A percentile compares a stretch with the other conserved stretches of the same genome.
These are phyloP conservation scores for Ostrea denselamellosa DNA, from an alignment of 1,140 invertebrate species.

Conservation along the genomic window DNA sequence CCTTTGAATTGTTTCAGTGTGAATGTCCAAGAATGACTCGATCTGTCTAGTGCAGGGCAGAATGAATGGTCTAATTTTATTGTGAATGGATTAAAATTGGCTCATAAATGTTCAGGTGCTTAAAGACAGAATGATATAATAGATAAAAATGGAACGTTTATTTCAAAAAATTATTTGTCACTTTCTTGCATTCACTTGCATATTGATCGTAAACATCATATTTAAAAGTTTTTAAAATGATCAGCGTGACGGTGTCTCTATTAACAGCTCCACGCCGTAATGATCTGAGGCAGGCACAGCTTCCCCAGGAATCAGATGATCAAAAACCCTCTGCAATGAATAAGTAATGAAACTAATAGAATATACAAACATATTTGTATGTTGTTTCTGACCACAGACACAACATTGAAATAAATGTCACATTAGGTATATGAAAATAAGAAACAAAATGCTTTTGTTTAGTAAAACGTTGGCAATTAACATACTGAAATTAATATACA, in stretches of 20 bases:
- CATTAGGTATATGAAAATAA: background rate
- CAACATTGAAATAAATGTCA: background rate
- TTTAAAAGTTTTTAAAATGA: no score
- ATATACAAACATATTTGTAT: background rate
- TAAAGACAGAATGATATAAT: no score
- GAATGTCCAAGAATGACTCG: no score
- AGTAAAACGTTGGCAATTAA: background rate
- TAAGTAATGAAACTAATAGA: background rate
- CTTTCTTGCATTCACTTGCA: no score
- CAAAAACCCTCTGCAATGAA: background rate
- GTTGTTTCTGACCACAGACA: background rate
- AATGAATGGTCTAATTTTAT: no score
- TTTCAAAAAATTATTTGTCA: no score
- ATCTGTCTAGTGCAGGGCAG: no score
- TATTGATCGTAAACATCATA: no score
- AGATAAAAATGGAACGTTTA: no score
- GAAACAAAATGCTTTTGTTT: background rate
- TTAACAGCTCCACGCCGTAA: background rate
- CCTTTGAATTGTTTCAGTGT: no score
- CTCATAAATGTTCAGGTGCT: no score
- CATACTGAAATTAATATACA: background rate
- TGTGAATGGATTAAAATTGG: no score
- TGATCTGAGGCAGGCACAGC: background rate
- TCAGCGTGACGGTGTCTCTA: background rate
- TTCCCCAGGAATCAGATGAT: background rate